A percentile compares a stretch with the other conserved stretches of the same genome.
Conservation (phyloP, 1,140 invertebrate species). For the Hormaphis cornu region DNA sequence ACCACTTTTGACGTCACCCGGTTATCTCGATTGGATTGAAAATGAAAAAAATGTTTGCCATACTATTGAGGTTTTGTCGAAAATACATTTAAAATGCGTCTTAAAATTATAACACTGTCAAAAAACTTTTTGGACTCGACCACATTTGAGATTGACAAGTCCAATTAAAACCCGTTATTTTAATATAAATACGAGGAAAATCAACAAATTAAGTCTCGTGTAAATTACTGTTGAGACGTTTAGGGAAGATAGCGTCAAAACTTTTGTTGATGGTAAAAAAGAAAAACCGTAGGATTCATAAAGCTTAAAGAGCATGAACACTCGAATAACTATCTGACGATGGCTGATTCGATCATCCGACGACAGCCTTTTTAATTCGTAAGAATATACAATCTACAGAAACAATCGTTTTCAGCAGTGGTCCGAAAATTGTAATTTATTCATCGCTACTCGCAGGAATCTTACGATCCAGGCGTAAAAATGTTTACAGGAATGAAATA, state of each 20-base stretch:
- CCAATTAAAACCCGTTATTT: conserved; percentile 25
- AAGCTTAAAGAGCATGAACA: too few relatives aligned
- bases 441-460: too few relatives aligned
- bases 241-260: conserved; percentile 25
- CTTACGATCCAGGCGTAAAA: too few relatives aligned
- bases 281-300: conserved; percentile 15
- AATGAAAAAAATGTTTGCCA: not conserved
- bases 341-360: not conserved
- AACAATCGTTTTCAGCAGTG: too few relatives aligned
- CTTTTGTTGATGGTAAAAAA: conserved; percentile 5
- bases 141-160: conserved; percentile 24
- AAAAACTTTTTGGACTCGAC: conserved; percentile 19
- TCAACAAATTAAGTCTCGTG: conserved; percentile 25
- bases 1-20: not conserved
- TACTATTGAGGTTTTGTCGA: not conserved
- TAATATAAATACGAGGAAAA: conserved; percentile 7
- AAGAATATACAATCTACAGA: too few relatives aligned
- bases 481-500: too few relatives aligned
- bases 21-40: not conserved
- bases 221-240: conserved; percentile 18
- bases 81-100: not conserved
- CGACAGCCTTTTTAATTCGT: conserved; percentile 22
- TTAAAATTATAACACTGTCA: not conserved
- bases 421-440: too few relatives aligned
- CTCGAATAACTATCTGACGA: conserved; percentile 7